phyloP scores from a whole-genome alignment of 2,888 invertebrate genomes.

The Dastarcus helophoroides region DNA sequence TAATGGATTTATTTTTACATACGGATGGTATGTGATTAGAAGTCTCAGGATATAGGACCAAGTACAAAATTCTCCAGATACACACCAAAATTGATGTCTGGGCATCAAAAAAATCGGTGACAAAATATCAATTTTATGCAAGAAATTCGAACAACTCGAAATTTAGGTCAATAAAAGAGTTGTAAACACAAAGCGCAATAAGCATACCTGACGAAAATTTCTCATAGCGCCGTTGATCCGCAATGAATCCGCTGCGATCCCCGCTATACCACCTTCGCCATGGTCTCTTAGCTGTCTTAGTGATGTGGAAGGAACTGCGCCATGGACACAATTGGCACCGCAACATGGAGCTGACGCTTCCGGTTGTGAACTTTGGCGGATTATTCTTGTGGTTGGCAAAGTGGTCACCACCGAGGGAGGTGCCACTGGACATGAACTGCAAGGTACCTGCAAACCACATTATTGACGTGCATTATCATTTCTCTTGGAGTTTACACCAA shows the following conservation, averaged over 20 bases:
- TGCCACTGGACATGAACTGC: slow-evolving; percentile 54
- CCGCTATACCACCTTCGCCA: slow-evolving; percentile 73
- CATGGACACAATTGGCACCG: slow-evolving; percentile 51
- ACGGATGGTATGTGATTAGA: too few relatives aligned
- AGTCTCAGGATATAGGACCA: too few relatives aligned
- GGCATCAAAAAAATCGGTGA: too few relatives aligned
- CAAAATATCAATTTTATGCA: too few relatives aligned
- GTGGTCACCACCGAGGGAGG: slow-evolving; percentile 63
- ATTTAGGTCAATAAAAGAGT: too few relatives aligned
- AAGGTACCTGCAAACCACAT: slow-evolving; percentile 33
- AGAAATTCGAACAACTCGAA: too few relatives aligned
- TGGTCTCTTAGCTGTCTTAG: slow-evolving; percentile 65
- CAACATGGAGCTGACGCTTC: slow-evolving; percentile 56
- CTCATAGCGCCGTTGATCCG: slow-evolving; percentile 94
- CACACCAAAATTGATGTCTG: too few relatives aligned
- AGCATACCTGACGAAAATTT: slow-evolving; percentile 89
- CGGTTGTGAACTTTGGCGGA: slow-evolving; percentile 80
- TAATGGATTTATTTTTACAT: too few relatives aligned
- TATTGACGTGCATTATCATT: slow-evolving; percentile 21
- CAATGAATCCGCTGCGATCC: slow-evolving; percentile 91
- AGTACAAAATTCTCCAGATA: too few relatives aligned
- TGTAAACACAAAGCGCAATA: too few relatives aligned
- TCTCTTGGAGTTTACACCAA: slow-evolving; percentile 17
- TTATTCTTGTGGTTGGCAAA: slow-evolving; percentile 60
- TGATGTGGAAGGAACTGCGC: slow-evolving; percentile 71